These are phyloP conservation scores for Cervus canadensis DNA, from an alignment of 2,113 vertebrate species.

Conservation along the genomic window DNA sequence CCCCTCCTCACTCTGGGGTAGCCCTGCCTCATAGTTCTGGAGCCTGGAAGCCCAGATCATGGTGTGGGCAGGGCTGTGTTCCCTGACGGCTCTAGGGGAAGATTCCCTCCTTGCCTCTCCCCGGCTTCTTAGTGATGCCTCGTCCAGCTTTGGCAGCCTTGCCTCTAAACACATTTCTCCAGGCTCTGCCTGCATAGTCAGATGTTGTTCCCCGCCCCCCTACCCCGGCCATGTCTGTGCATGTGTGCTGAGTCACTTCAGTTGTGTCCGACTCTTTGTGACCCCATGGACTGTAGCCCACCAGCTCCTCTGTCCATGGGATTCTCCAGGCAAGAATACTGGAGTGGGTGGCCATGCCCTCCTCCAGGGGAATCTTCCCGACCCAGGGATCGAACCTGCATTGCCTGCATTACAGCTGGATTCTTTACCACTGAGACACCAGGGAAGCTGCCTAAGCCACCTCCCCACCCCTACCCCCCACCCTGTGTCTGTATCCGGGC, in stretches of 20 bases:
- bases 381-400: background rate
- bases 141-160: background rate
- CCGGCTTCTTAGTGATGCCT: background rate
- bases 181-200: accelerated
- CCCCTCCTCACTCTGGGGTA: background rate
- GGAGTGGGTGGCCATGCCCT: background rate
- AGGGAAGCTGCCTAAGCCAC: too few species aligned
- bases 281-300: background rate
- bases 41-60: background rate
- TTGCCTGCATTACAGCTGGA: background rate
- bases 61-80: background rate
- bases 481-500: background rate
- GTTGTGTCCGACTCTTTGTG: accelerated
- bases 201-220: accelerated
- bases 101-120: background rate
- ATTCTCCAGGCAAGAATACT: background rate
- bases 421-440: too few species aligned
- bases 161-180: background rate
- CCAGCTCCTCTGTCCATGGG: background rate
- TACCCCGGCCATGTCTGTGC: background rate
- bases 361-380: background rate
- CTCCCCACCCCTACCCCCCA: too few species aligned
- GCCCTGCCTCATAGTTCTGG: background rate
- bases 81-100: background rate
- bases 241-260: accelerated